A percentile compares a stretch with the other conserved stretches of the same genome.
Evolutionary conservation across 2,888 invertebrate genomes (phyloP).

Genomic region (Physocephala rufipes): DNA sequence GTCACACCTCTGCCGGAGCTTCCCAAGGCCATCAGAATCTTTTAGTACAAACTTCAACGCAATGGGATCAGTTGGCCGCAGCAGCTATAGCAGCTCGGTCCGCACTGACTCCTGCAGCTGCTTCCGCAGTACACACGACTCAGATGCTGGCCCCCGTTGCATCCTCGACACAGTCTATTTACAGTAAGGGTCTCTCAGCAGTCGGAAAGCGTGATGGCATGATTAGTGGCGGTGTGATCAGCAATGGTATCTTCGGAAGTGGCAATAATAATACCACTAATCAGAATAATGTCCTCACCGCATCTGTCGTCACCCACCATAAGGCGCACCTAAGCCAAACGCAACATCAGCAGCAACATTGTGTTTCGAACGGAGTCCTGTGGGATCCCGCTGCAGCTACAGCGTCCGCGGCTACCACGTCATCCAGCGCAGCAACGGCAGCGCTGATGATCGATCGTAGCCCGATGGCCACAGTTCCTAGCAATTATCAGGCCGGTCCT

Average conservation of each 20-base stretch:
- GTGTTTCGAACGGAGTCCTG: constrained; percentile 47
- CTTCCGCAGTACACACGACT: constrained; percentile 37
- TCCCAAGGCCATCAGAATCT: constrained; percentile 50
- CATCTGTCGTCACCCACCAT: constrained; percentile 45
- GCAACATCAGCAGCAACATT: constrained; percentile 48
- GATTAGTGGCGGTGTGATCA: constrained; percentile 63
- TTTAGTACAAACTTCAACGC: constrained; percentile 51
- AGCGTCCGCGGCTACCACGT: constrained; percentile 46
- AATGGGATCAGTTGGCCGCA: constrained; percentile 63
- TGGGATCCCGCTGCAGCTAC: constrained; percentile 54
- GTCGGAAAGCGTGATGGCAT: constrained; percentile 65
- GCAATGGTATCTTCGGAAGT: constrained; percentile 44
- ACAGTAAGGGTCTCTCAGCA: constrained; percentile 50
- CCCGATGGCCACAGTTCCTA: constrained; percentile 67
- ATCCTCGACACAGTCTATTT: constrained; percentile 46
- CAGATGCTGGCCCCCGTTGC: constrained; percentile 49
- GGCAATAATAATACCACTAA: constrained; percentile 43
- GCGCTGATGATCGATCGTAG: constrained; percentile 62
- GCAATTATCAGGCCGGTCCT: constrained; percentile 67
- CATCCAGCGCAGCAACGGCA: constrained; percentile 50
- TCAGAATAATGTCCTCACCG: too few relatives aligned
- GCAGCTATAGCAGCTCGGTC: constrained; percentile 56
- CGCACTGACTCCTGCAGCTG: constrained; percentile 52
- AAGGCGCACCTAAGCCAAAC: constrained; percentile 12
- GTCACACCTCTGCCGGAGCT: constrained; percentile 36